phyloP scores from a whole-genome alignment of 2,888 invertebrate species.

The Drosophila tripunctata region DNA sequence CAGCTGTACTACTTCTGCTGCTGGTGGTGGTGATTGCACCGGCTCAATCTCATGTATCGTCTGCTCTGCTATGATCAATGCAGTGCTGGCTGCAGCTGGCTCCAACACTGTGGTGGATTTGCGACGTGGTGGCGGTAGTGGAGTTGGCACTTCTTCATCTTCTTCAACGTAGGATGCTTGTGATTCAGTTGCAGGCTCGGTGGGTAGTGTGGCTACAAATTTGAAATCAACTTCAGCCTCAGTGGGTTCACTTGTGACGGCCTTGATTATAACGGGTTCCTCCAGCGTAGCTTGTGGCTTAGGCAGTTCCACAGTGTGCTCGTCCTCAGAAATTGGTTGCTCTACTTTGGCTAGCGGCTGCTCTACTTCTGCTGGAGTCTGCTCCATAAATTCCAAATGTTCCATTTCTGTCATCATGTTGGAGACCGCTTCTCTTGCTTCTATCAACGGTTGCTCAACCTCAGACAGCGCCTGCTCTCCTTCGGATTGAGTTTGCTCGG shows the following conservation, averaged over 20 bases:
- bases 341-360: slow-evolving; percentile 30
- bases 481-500: slow-evolving; percentile 24
- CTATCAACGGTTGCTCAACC: slow-evolving; percentile 4
- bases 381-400: slow-evolving; percentile 23
- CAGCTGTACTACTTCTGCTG: slow-evolving; percentile 42
- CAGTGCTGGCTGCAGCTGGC: slow-evolving; percentile 23
- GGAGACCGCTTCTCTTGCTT: too few relatives aligned
- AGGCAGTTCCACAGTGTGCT: slow-evolving; percentile 13
- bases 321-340: slow-evolving; percentile 23
- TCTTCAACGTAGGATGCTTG: slow-evolving; percentile 19
- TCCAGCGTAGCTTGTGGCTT: slow-evolving; percentile 15
- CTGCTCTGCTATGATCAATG: slow-evolving; percentile 53
- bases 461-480: slow-evolving; percentile 34
- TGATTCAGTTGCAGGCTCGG: slow-evolving; percentile 54
- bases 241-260: slow-evolving; percentile 56
- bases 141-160: slow-evolving; percentile 44
- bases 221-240: slow-evolving; percentile 57
- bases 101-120: slow-evolving; percentile 79
- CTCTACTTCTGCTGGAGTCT: slow-evolving; percentile 33
- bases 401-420: slow-evolving; percentile 21
- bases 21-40: slow-evolving; percentile 42
- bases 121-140: slow-evolving; percentile 80
- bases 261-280: slow-evolving; percentile 41
- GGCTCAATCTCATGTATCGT: slow-evolving; percentile 42
- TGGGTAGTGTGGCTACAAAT: slow-evolving; percentile 63